Evolutionary conservation across 1,140 invertebrate species (phyloP).

Genomic region (Camponotus pennsylvanicus): DNA sequence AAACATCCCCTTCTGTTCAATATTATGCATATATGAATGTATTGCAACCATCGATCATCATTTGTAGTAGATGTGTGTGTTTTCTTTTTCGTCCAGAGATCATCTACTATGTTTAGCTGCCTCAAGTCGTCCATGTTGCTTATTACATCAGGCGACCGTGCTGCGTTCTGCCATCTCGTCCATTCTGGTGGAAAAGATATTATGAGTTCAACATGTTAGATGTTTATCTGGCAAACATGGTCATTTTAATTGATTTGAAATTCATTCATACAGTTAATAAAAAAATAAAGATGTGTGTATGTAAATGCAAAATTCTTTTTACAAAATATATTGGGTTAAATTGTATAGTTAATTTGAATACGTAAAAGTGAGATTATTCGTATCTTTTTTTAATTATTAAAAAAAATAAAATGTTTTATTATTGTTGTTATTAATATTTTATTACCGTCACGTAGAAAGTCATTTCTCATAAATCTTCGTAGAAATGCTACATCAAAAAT

Average conservation of each 20-base stretch:
- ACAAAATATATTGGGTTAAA: neutral
- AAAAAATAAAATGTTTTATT: neutral
- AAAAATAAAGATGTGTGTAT: neutral
- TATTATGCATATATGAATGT: constrained; percentile 42
- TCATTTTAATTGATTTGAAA: neutral
- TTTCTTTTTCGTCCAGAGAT: constrained; percentile 68
- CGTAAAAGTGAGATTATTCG: neutral
- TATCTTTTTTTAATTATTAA: neutral
- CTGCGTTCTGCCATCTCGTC: constrained; percentile 85
- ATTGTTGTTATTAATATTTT: neutral
- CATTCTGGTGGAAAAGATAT: constrained; percentile 81
- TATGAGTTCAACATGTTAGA: constrained; percentile 25
- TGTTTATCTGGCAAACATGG: neutral
- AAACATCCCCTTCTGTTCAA: constrained; percentile 61
- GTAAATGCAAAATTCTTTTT: neutral
- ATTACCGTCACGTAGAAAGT: neutral
- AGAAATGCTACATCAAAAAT: neutral
- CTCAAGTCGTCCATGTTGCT: constrained; percentile 72
- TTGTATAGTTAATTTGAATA: neutral
- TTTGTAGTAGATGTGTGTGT: constrained; percentile 46
- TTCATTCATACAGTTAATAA: neutral
- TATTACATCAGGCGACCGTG: constrained; percentile 83
- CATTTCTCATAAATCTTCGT: neutral
- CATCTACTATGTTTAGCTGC: constrained; percentile 59
- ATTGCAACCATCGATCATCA: constrained; percentile 50